phyloP scores from a whole-genome alignment of 2,888 invertebrate species.

The Phania funesta region DNA sequence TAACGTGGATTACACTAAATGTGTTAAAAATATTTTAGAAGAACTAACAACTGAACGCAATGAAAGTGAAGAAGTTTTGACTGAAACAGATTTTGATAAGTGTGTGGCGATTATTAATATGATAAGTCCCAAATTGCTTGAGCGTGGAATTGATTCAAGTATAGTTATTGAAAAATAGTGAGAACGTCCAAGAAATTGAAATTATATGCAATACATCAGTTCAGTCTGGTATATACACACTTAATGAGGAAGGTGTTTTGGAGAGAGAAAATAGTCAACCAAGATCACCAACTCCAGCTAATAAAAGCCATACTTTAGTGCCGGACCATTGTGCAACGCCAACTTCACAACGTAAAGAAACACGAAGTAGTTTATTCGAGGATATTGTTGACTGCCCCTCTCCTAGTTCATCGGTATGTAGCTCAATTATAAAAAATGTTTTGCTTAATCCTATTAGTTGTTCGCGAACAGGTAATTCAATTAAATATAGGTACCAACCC shows the following conservation, averaged over 20 bases:
- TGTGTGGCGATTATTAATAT: background rate
- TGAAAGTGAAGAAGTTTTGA: background rate
- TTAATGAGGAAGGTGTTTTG: background rate
- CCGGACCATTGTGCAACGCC: background rate
- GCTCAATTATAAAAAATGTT: no score
- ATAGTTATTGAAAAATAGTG: no score
- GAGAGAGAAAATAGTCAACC: background rate
- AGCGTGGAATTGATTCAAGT: constrained; percentile 4
- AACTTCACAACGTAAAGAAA: constrained; percentile 5
- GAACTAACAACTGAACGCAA: background rate
- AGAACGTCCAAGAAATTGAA: no score
- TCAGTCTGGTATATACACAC: no score
- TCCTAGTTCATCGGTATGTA: background rate
- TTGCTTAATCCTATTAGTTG: no score
- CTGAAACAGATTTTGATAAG: background rate
- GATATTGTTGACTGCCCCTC: background rate
- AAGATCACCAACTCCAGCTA: constrained; percentile 5
- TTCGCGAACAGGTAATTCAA: no score
- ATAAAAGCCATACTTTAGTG: constrained; percentile 3
- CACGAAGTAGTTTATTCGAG: background rate
- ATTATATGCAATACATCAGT: no score
- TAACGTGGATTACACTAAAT: constrained; percentile 6
- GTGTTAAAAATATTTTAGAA: constrained; percentile 7
- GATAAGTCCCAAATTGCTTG: background rate
- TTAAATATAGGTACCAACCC: no score